Percentiles rank a stretch among this genome's conserved stretches.
phyloP scores from a whole-genome alignment of 1,140 invertebrate genomes.

The Nebria ingens region DNA sequence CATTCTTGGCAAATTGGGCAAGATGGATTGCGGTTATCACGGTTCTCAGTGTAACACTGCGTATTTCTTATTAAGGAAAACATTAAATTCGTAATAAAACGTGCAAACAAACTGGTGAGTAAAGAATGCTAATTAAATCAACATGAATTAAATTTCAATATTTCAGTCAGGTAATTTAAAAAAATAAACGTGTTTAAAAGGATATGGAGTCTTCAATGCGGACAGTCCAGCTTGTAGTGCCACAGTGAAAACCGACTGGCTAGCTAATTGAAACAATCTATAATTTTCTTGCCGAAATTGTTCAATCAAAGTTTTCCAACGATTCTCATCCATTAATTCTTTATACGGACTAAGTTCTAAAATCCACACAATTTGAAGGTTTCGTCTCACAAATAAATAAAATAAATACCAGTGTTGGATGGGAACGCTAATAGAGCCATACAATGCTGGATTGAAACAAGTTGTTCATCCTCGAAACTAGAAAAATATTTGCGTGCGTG shows the following conservation, averaged over 20 bases:
- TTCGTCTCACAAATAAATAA: neutral
- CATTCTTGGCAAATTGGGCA: constrained; percentile 90
- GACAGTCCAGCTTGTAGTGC: constrained; percentile 87
- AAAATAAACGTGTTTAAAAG: constrained; percentile 30
- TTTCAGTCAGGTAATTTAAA: constrained; percentile 3
- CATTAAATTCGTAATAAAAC: constrained; percentile 5
- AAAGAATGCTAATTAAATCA: too few relatives aligned
- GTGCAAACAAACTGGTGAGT: neutral
- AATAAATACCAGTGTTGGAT: constrained; percentile 52
- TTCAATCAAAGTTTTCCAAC: constrained; percentile 75
- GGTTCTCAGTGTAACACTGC: constrained; percentile 55
- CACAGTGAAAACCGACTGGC: constrained; percentile 84
- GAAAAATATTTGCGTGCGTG: constrained; percentile 91
- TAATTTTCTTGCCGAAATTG: constrained; percentile 93
- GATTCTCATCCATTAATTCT: constrained; percentile 39
- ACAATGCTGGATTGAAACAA: constrained; percentile 80
- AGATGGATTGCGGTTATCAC: constrained; percentile 61
- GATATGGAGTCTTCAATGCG: constrained; percentile 84
- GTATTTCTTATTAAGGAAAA: constrained; percentile 29
- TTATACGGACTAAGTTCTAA: constrained; percentile 46
- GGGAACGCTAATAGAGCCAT: constrained; percentile 94
- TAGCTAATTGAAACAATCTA: constrained; percentile 84
- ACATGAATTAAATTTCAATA: neutral
- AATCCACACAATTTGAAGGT: constrained; percentile 10
- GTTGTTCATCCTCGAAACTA: constrained; percentile 73